These are phyloP conservation scores for Megastigmus dorsalis DNA, from an alignment of 2,888 invertebrate genomes.

Conservation along the genomic window DNA sequence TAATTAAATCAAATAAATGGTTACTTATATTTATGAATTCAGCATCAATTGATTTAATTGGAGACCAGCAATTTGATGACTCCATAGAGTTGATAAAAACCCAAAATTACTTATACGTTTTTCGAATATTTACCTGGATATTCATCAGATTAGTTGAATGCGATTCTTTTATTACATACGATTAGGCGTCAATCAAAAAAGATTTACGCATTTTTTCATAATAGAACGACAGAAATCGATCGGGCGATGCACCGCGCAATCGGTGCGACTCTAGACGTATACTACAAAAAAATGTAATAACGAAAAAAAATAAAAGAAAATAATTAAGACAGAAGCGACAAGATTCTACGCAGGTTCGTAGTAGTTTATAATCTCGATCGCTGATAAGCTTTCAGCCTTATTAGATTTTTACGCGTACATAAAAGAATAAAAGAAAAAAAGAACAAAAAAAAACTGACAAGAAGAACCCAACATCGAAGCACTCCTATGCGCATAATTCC, in stretches of 20 bases:
- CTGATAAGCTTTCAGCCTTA: slow-evolving; percentile 59
- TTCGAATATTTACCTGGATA: slow-evolving; percentile 31
- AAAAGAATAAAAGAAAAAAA: background rate
- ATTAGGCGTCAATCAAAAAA: slow-evolving; percentile 15
- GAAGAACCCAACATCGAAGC: slow-evolving; percentile 29
- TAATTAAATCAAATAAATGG: background rate
- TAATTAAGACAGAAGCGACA: slow-evolving; percentile 28
- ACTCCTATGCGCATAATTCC: slow-evolving; percentile 6
- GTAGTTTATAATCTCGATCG: slow-evolving; percentile 56
- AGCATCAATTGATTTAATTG: too few species aligned
- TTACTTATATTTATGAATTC: too few species aligned
- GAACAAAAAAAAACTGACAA: background rate
- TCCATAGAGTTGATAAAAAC: too few species aligned
- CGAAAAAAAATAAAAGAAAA: slow-evolving; percentile 14
- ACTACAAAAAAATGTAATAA: slow-evolving; percentile 18
- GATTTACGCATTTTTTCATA: slow-evolving; percentile 27
- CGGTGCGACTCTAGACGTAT: background rate
- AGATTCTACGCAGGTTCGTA: slow-evolving; percentile 55
- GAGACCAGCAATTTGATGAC: too few species aligned
- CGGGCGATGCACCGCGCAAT: background rate
- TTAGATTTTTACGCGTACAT: slow-evolving; percentile 56
- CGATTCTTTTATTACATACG: slow-evolving; percentile 3
- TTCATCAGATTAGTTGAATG: background rate
- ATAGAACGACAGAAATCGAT: background rate
- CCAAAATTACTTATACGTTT: too few species aligned